Evolutionary conservation across 2,797 vertebrate species (phyloP), one percentile per base, ranked within the genome.

Genomic region (Otus scops): DNA sequence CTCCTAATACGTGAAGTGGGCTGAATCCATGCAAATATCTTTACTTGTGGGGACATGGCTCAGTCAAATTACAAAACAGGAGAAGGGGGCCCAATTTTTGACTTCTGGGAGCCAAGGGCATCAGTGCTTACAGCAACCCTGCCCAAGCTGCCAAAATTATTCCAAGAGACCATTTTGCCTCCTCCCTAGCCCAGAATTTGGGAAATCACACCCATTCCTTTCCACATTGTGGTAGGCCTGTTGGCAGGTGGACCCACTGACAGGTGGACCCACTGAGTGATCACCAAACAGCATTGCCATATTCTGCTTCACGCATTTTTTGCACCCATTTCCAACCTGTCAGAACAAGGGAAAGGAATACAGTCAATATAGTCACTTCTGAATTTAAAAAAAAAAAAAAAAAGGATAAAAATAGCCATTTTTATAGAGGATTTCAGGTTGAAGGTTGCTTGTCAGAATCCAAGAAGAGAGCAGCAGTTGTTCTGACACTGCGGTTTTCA

Each of bases 401-500:
- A 15, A 84, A 90, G 38, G 54, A 96, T 92, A 97, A 97, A 98
- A 97, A 95, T 90, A 97, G 56, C 74, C 69, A 63, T 88, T 98
- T 98, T 97, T 78, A 92, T 96, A 98, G 94, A 85, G 84, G 41
- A 43, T 95, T 96, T 97, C 96, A 95, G 96, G 95, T 97, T 97
- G 95, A 96, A 97, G 88, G 97, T 97, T 97, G 97, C 96, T 98
- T 97, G 97, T 97, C 95, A 96, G 96, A 97, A 96, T 94, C 93
- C 93, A 92, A 97, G 94, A 97, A 97, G 93, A 97, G 97, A 98
- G 96, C 97, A 98, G 97, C 98, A 98, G 98, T 98, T 98, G 97
- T 97, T 98, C 98, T 98, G 97, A 98, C 98, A 96, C 98, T 97
- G 98, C 87, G 97, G 96, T 98, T 98, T 98, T 98, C 97, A 97